These are phyloP conservation scores for Trachelus tabidus DNA, from an alignment of 2,888 invertebrate species.

Conservation along the genomic window DNA sequence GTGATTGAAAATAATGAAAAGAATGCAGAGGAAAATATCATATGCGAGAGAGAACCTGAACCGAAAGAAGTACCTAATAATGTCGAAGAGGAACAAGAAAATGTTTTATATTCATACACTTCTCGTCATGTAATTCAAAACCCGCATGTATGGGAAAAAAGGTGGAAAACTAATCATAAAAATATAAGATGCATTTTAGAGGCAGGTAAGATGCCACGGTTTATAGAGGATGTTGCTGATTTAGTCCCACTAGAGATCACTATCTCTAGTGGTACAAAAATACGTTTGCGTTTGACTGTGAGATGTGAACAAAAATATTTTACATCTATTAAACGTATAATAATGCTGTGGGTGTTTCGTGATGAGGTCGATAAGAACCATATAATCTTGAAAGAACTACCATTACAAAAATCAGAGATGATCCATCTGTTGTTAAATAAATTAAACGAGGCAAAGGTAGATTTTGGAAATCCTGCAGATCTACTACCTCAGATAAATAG, in stretches of 20 bases:
- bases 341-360: neutral
- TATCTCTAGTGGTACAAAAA: neutral
- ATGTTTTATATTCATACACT: neutral
- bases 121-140: neutral
- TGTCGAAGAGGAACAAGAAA: neutral
- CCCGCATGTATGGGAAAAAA: neutral
- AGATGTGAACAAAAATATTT: neutral
- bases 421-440: conserved; percentile 51
- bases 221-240: neutral
- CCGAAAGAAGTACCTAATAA: neutral
- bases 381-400: conserved; percentile 1
- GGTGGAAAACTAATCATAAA: neutral
- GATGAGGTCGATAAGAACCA: neutral
- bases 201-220: neutral
- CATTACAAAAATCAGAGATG: neutral
- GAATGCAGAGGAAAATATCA: neutral
- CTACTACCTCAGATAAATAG: conserved; percentile 66
- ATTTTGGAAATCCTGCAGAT: conserved; percentile 69
- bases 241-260: neutral
- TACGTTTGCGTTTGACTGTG: neutral
- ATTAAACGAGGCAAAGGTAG: conserved; percentile 63
- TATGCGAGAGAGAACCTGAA: neutral
- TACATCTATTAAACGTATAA: neutral
- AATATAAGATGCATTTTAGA: neutral
- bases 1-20: neutral